Evolutionary conservation across 2,888 invertebrate genomes (phyloP).

Genomic region (Halictus quadricinctus): DNA sequence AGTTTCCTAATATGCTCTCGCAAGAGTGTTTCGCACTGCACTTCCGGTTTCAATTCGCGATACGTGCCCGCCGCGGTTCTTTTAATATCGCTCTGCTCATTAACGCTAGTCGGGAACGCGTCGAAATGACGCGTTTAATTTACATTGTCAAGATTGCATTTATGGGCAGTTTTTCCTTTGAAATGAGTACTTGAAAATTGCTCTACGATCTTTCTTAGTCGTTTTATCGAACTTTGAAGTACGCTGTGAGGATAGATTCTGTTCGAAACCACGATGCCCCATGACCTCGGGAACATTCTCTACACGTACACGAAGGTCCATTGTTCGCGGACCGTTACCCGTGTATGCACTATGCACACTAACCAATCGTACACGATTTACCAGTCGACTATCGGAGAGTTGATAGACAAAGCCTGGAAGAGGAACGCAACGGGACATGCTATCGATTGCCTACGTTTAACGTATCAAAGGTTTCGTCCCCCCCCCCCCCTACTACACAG

Average conservation of each 20-base stretch:
- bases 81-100: too few species aligned
- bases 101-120: too few species aligned
- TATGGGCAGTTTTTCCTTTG: background rate
- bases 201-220: background rate
- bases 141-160: too few species aligned
- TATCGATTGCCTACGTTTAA: conserved; percentile 31
- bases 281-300: background rate
- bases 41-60: background rate
- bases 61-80: too few species aligned
- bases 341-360: background rate
- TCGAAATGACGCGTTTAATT: background rate
- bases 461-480: conserved; percentile 20
- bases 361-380: conserved; percentile 9
- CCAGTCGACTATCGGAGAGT: background rate
- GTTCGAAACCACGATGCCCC: background rate
- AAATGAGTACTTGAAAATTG: background rate
- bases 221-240: background rate
- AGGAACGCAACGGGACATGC: background rate
- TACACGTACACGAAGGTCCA: background rate
- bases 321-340: background rate
- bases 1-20: background rate
- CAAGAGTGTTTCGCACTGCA: background rate
- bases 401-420: background rate
- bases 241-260: background rate
- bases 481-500: background rate